A percentile compares a stretch with the other conserved stretches of the same genome.
Conservation (phyloP, 2,113 vertebrate species). For the Toxotes chatareus region DNA sequence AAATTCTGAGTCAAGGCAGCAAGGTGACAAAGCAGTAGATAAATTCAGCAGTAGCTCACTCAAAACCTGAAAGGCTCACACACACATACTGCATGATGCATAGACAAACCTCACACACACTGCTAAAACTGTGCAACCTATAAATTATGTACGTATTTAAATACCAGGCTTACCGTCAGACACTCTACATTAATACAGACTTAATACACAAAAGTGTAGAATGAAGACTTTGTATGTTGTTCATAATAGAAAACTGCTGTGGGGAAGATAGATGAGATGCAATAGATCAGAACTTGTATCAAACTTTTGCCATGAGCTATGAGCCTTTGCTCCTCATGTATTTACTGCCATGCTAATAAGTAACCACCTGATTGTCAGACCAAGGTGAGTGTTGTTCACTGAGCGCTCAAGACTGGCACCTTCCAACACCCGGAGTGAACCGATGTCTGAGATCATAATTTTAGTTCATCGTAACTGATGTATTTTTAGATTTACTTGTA, state of each 20-base stretch:
- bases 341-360: slow-evolving; percentile 32
- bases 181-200: background rate
- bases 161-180: background rate
- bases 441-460: slow-evolving; percentile 23
- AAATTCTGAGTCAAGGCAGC: slow-evolving; percentile 40
- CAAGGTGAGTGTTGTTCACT: slow-evolving; percentile 17
- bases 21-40: slow-evolving; percentile 33
- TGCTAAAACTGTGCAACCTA: background rate
- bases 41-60: slow-evolving; percentile 12
- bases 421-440: slow-evolving; percentile 15
- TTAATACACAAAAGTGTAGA: background rate
- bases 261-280: slow-evolving; percentile 3
- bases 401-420: background rate
- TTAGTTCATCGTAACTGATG: slow-evolving; percentile 17
- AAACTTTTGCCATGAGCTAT: slow-evolving; percentile 5
- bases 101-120: slow-evolving; percentile 9
- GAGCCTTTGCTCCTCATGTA: slow-evolving; percentile 5
- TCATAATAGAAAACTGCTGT: slow-evolving; percentile 10
- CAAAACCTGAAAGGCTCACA: slow-evolving; percentile 8
- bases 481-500: slow-evolving; percentile 40
- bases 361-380: slow-evolving; percentile 11
- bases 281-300: slow-evolving; percentile 1
- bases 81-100: background rate
- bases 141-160: background rate
- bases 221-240: background rate